Evolutionary conservation across 1,140 invertebrate genomes (phyloP).

Genomic region (Choristoneura fumiferana): DNA sequence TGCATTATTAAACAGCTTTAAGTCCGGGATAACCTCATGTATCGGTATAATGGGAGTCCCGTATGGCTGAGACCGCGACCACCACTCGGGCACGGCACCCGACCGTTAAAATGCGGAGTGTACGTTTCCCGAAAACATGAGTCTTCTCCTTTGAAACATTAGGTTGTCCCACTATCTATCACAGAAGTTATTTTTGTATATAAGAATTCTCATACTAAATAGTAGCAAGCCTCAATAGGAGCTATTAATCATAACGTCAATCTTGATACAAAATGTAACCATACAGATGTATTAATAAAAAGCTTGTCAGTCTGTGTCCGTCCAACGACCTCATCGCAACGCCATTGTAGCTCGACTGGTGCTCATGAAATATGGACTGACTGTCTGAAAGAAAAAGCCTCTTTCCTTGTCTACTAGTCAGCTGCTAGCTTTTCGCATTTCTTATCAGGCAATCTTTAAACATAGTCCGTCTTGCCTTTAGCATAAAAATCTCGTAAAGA

Average conservation of each 20-base stretch:
- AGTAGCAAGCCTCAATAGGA: too few relatives aligned
- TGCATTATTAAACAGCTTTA: neutral
- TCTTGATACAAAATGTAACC: too few relatives aligned
- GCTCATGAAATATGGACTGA: constrained; percentile 73
- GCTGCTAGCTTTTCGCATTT: constrained; percentile 13
- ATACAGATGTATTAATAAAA: constrained; percentile 20
- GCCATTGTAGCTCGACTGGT: constrained; percentile 63
- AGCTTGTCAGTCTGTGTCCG: constrained; percentile 41
- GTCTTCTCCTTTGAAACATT: too few relatives aligned
- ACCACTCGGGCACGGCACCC: neutral
- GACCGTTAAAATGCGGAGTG: constrained; percentile 9
- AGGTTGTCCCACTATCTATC: too few relatives aligned
- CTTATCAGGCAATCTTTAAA: constrained; percentile 13
- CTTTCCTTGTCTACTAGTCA: constrained; percentile 16
- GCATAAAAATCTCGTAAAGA: neutral
- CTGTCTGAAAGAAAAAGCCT: constrained; percentile 56
- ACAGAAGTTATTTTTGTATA: neutral
- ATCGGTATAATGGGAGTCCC: neutral
- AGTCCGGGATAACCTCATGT: neutral
- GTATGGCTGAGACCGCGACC: neutral
- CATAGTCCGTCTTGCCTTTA: neutral
- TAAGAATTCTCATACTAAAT: too few relatives aligned
- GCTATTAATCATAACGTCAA: too few relatives aligned
- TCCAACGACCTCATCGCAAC: constrained; percentile 67
- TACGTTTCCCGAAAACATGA: neutral